These are phyloP conservation scores for Megaustenia siamemsis DNA, from an alignment of 2,888 invertebrate genomes.

Conservation along the genomic window DNA sequence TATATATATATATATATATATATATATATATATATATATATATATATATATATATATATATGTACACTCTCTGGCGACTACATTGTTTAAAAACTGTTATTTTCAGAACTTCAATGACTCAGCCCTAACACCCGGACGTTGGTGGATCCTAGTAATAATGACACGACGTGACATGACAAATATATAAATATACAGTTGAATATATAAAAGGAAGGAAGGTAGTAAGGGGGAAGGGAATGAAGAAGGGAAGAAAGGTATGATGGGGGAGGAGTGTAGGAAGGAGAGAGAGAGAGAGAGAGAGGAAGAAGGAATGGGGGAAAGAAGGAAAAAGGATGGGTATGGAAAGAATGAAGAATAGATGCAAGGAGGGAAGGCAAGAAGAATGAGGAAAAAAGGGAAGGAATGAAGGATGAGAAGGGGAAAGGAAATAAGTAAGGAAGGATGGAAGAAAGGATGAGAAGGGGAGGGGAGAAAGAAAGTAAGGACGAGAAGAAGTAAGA, in stretches of 20 bases:
- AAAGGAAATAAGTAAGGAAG: not conserved
- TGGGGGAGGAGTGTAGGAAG: not conserved
- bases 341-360: not conserved
- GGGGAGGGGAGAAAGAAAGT: not conserved
- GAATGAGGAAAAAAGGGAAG: not conserved
- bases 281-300: not conserved
- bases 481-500: not conserved
- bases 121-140: too few species aligned
- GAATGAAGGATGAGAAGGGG: not conserved
- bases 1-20: too few species aligned
- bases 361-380: not conserved
- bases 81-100: too few species aligned
- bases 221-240: not conserved
- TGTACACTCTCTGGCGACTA: too few species aligned
- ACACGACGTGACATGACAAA: too few species aligned
- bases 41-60: too few species aligned
- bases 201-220: slow-evolving; percentile 1
- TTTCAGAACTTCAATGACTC: too few species aligned
- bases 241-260: not conserved
- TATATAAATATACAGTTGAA: too few species aligned
- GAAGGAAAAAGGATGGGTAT: not conserved
- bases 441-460: not conserved
- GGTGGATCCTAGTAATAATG: too few species aligned
- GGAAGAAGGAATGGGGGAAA: not conserved
- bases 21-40: too few species aligned